phyloP scores from a whole-genome alignment of 1,140 invertebrate species.

The Schmidtea mediterranea region DNA sequence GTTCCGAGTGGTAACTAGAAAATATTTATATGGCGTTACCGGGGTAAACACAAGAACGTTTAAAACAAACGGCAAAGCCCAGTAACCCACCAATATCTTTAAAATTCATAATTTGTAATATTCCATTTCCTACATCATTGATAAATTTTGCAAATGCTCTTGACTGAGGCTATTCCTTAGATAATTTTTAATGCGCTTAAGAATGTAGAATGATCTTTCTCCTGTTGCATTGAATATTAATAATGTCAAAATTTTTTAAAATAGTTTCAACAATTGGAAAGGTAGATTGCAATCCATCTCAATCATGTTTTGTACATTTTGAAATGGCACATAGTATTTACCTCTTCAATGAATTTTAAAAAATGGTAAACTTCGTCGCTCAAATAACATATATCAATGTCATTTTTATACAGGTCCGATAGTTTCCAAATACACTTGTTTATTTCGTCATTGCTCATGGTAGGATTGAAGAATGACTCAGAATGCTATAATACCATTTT shows the following conservation, averaged over 20 bases:
- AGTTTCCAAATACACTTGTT: background rate
- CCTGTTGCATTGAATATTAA: too few relatives aligned
- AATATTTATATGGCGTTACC: too few relatives aligned
- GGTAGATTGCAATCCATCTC: background rate
- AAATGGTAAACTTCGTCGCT: background rate
- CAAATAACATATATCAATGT: background rate
- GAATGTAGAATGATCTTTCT: too few relatives aligned
- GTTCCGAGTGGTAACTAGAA: too few relatives aligned
- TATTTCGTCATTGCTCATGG: background rate
- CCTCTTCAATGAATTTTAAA: conserved; percentile 3
- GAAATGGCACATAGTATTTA: conserved; percentile 3
- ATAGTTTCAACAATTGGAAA: conserved; percentile 7
- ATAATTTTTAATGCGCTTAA: too few relatives aligned
- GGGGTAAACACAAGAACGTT: too few relatives aligned
- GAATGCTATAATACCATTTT: too few relatives aligned
- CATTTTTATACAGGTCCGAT: background rate
- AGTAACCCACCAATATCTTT: too few relatives aligned
- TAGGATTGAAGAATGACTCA: background rate
- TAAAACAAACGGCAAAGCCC: too few relatives aligned
- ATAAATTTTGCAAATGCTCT: too few relatives aligned
- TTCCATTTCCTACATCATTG: conserved; percentile 10
- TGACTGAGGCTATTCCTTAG: too few relatives aligned
- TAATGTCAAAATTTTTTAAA: too few relatives aligned
- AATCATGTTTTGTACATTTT: background rate
- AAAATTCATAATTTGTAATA: conserved; percentile 8